Base-by-base conservation (phyloP, 30 jellyfish, hydroid and myxozoan genomes). In the Turritopsis dohrnii region DNA sequence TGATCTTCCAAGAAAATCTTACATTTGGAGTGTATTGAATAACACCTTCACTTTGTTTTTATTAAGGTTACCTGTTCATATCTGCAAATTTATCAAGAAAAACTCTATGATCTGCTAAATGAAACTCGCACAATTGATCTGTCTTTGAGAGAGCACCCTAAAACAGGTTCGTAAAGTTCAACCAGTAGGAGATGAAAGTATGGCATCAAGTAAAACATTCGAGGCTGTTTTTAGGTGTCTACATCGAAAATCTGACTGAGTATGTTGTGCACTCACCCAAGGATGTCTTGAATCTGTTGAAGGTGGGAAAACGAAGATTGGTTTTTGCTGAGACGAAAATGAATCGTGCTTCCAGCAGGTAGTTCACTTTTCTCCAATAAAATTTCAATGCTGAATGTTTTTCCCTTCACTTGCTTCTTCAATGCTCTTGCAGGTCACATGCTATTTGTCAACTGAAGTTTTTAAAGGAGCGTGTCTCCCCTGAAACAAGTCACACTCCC, bases 261-360 rank as follows among this genome's bases (percentile, higher is more conserved):
- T 94, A 94, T 86, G 99, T 94, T 53, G 99, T 94, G 23, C 99
- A 94, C 79, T 94, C 99, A 16, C 99, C 99, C 31, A 86, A 89
- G 76, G 99, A 94, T 83, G 99, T 94, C 0, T 75, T 94, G 24
- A 94, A 94, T 82, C 85, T 94, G 52, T 83, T 94, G 30, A 88
- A 88, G 86, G 96, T 94, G 19, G 99, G 99, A 16, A 75, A 95
- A 19, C 76, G 94, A 66, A 84, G 99, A 52, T 90, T 94, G 72
- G 96, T 94, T 26, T 94, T 94, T 83, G 99, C 99, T 26, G 99
- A 94, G 66, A 94, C 99, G 30, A 96, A 94, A 71, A 94, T 94
- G 99, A 94, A 94, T 72, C 87, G 99, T 18, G 96, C 95, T 25
- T 94, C 99, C 54, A 94, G 99, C 99, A 89, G 99, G 99, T 94